Evolutionary conservation across 2,797 vertebrate species (phyloP).

Genomic region (Myotis findleyi): DNA sequence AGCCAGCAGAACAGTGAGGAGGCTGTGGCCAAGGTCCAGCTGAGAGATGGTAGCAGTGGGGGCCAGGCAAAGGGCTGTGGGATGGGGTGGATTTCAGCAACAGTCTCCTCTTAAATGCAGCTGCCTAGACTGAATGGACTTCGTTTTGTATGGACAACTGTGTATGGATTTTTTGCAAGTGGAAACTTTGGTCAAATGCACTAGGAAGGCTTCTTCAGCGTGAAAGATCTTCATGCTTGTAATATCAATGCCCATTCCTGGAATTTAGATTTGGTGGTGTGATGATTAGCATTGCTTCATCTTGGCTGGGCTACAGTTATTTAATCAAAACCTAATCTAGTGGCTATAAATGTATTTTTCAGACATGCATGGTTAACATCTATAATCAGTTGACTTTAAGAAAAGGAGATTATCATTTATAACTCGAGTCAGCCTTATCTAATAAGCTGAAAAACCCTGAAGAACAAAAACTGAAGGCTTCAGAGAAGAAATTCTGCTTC

Average conservation of each 20-base stretch:
- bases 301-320: slow-evolving; percentile 5
- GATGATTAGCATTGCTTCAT: not conserved
- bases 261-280: slow-evolving; percentile 3
- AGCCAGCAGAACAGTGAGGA: not conserved
- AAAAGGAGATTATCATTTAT: not conserved
- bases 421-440: not conserved
- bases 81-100: not conserved
- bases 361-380: not conserved
- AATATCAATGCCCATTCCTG: not conserved
- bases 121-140: not conserved
- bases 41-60: not conserved
- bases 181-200: not conserved
- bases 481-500: slow-evolving; percentile 1
- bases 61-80: not conserved
- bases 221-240: not conserved
- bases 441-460: not conserved
- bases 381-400: not conserved
- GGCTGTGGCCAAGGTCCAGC: not conserved
- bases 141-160: not conserved
- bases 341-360: not conserved
- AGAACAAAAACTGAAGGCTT: slow-evolving; percentile 10
- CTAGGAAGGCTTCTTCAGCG: not conserved
- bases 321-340: slow-evolving; percentile 13
- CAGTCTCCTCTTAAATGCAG: not conserved
- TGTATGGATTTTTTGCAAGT: not conserved